Percentiles rank a stretch among this genome's conserved stretches.
These are phyloP conservation scores for Andrena camellia DNA, from an alignment of 2,888 invertebrate genomes.

Conservation along the genomic window DNA sequence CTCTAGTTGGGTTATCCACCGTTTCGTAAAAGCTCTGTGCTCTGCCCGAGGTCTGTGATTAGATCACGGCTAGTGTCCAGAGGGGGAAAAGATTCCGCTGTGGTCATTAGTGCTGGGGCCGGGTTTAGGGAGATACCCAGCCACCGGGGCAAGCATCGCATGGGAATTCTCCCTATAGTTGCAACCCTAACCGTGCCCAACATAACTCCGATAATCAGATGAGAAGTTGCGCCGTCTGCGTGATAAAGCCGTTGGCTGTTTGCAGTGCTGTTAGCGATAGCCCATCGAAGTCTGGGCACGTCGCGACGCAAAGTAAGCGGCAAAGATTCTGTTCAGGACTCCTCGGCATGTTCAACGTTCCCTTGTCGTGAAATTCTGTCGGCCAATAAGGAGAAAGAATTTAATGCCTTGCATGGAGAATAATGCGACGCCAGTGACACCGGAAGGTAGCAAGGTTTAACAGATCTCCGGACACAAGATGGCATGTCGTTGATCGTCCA, in stretches of 20 bases:
- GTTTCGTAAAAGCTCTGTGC: background rate
- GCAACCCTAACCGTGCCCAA: background rate
- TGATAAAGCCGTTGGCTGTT: constrained; percentile 3
- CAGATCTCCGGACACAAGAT: background rate
- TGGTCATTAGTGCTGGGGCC: background rate
- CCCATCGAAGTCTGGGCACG: constrained; percentile 6
- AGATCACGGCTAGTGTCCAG: background rate
- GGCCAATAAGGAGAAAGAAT: background rate
- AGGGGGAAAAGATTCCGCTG: background rate
- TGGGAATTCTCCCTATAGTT: background rate
- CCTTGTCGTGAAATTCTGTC: constrained; percentile 2
- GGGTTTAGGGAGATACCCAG: background rate
- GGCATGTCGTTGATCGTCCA: background rate
- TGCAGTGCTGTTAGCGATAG: constrained; percentile 7
- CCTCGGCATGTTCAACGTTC: background rate
- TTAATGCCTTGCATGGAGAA: no score
- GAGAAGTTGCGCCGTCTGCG: constrained; percentile 7
- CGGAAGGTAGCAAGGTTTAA: background rate
- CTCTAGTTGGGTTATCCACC: background rate
- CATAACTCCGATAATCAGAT: background rate
- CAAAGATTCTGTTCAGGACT: background rate
- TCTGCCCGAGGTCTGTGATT: background rate
- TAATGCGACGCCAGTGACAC: no score
- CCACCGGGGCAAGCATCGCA: background rate
- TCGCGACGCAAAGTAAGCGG: constrained; percentile 15